Percentiles rank a stretch among this genome's conserved stretches.
Conservation (phyloP, 2,888 invertebrate genomes). For the Apamea epomidion region DNA sequence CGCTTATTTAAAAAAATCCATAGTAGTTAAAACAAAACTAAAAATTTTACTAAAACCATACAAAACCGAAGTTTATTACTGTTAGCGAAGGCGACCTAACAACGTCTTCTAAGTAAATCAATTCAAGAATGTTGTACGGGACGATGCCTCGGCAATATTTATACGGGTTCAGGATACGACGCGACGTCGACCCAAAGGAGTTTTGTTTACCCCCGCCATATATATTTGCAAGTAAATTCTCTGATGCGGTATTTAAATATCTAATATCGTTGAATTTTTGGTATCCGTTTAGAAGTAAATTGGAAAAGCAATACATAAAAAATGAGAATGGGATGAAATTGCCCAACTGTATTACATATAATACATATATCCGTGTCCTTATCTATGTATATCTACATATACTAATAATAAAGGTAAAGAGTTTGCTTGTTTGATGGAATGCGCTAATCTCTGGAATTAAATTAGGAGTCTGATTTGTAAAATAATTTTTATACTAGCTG, state of each 20-base stretch:
- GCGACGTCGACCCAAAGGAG: conserved; percentile 22
- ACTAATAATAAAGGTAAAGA: too few species aligned
- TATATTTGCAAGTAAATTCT: conserved; percentile 33
- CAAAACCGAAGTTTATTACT: conserved; percentile 18
- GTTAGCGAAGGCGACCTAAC: conserved; percentile 1
- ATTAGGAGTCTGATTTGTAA: too few species aligned
- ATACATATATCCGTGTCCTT: too few species aligned
- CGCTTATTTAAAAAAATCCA: not conserved
- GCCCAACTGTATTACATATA: not conserved
- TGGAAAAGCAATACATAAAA: not conserved
- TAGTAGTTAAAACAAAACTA: not conserved
- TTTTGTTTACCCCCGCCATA: conserved; percentile 20
- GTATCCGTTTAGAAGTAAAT: not conserved
- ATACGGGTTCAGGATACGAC: conserved; percentile 23
- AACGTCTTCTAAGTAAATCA: conserved; percentile 39
- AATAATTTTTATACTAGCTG: too few species aligned
- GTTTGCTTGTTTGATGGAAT: too few species aligned
- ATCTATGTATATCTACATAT: too few species aligned
- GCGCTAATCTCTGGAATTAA: too few species aligned
- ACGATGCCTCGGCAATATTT: conserved; percentile 46
- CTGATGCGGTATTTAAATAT: conserved; percentile 23
- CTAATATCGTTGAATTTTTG: conserved; percentile 12
- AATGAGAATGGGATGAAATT: not conserved
- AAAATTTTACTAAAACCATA: not conserved
- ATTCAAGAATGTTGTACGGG: conserved; percentile 41